Percentiles rank a stretch among this genome's conserved stretches.
phyloP scores from a whole-genome alignment of 2,888 invertebrate genomes.

The Drosophila kuntzei region DNA sequence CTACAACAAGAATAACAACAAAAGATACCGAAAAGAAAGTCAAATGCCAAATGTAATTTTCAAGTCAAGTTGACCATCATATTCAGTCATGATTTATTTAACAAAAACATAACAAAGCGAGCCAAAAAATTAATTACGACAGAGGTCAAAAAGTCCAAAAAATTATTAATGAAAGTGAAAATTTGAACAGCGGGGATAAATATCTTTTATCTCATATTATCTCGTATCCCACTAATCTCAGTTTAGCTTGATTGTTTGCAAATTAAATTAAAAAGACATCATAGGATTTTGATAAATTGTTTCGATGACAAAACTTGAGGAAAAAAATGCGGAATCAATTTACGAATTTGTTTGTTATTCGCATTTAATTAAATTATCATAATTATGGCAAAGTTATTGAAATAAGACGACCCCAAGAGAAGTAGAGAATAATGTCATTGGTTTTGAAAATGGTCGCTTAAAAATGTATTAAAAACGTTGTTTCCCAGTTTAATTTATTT shows the following conservation, averaged over 20 bases:
- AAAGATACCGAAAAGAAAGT: constrained; percentile 67
- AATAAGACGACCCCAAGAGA: neutral
- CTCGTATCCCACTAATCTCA: neutral
- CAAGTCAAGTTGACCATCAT: constrained; percentile 38
- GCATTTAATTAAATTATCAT: constrained; percentile 55
- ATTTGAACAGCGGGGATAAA: constrained; percentile 27
- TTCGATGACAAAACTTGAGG: constrained; percentile 50
- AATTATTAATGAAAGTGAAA: constrained; percentile 74
- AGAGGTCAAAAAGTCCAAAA: constrained; percentile 39
- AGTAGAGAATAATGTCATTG: neutral
- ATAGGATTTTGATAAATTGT: constrained; percentile 34
- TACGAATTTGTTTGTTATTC: constrained; percentile 25
- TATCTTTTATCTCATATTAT: neutral
- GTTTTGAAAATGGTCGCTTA: neutral
- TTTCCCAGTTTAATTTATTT: neutral
- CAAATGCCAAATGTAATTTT: constrained; percentile 60
- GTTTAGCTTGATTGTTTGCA: constrained; percentile 13
- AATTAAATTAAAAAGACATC: constrained; percentile 31
- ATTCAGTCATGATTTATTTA: constrained; percentile 64
- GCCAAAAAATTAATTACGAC: constrained; percentile 67
- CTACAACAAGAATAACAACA: constrained; percentile 15
- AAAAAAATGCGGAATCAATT: constrained; percentile 59
- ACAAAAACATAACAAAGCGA: constrained; percentile 32
- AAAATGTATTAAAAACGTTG: neutral
- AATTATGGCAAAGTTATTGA: constrained; percentile 37